Conservation (phyloP, 2,113 vertebrate species). For the Columbina picui region DNA sequence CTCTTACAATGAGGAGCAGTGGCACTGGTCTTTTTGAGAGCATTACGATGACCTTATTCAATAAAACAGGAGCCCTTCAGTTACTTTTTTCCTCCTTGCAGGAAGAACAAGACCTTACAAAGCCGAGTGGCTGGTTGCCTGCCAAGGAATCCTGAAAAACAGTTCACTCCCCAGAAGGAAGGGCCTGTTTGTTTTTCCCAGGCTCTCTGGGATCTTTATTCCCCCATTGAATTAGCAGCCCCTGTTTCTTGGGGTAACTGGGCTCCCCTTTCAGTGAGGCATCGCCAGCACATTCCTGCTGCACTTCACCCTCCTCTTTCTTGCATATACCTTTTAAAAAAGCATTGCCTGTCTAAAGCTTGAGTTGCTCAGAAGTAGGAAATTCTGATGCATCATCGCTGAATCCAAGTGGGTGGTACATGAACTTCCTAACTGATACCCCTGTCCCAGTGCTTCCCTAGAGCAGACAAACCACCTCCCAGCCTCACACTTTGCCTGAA, state of each 20-base stretch:
- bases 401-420: not conserved
- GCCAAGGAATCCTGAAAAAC: slow-evolving; percentile 72
- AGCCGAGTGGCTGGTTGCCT: slow-evolving; percentile 57
- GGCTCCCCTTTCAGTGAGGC: not conserved
- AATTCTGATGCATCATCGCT: not conserved
- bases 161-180: slow-evolving; percentile 62
- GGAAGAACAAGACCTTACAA: slow-evolving; percentile 60
- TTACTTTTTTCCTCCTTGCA: slow-evolving; percentile 38
- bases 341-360: not conserved
- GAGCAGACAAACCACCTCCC: not conserved
- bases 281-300: not conserved
- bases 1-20: not conserved
- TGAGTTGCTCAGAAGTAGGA: not conserved
- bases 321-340: not conserved
- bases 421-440: rapidly evolving
- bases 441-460: not conserved
- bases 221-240: slow-evolving; percentile 26
- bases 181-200: slow-evolving; percentile 73
- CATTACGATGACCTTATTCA: slow-evolving; percentile 51
- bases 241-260: slow-evolving; percentile 18
- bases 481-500: not conserved
- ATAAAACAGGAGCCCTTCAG: slow-evolving; percentile 1
- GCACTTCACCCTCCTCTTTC: not conserved
- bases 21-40: not conserved
- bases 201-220: slow-evolving; percentile 60